phyloP scores from a whole-genome alignment of 2,888 invertebrate species.

The Cybosia mesomella region DNA sequence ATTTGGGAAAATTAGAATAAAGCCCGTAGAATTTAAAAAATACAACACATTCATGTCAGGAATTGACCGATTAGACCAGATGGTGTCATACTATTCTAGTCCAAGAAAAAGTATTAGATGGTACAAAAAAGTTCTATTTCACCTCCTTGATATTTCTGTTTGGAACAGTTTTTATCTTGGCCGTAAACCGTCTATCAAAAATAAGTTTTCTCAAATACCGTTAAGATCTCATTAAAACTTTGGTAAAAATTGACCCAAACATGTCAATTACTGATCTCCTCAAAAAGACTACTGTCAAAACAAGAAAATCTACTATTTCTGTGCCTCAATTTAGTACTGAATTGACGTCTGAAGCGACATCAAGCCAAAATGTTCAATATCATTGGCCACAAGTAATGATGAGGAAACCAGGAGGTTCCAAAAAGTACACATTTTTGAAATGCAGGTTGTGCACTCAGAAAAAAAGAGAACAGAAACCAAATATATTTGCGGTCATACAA shows the following conservation, averaged over 20 bases:
- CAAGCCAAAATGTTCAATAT: conserved; percentile 3
- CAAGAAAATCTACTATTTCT: conserved; percentile 7
- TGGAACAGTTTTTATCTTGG: conserved; percentile 13
- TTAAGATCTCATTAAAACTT: background rate
- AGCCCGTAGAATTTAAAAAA: conserved; percentile 29
- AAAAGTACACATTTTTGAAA: background rate
- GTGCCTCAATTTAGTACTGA: conserved; percentile 5
- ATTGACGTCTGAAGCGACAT: conserved; percentile 4
- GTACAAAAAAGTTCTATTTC: conserved; percentile 24
- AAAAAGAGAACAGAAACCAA: conserved; percentile 21
- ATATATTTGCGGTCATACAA: conserved; percentile 16
- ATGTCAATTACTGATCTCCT: conserved; percentile 6
- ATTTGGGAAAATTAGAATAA: conserved; percentile 2
- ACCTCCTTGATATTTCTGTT: conserved; percentile 4
- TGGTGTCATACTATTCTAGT: conserved; percentile 31
- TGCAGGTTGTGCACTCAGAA: conserved; percentile 3
- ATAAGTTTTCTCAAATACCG: conserved; percentile 5
- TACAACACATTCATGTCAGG: conserved; percentile 40
- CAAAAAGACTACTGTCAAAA: conserved; percentile 7
- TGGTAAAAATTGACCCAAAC: background rate
- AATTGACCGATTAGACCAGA: conserved; percentile 26
- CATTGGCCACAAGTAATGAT: background rate
- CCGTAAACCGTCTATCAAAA: conserved; percentile 9
- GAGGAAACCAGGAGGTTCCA: background rate
- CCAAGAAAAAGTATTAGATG: conserved; percentile 25